phyloP scores from a whole-genome alignment of 2,113 vertebrate genomes.

The Caranx ignobilis region DNA sequence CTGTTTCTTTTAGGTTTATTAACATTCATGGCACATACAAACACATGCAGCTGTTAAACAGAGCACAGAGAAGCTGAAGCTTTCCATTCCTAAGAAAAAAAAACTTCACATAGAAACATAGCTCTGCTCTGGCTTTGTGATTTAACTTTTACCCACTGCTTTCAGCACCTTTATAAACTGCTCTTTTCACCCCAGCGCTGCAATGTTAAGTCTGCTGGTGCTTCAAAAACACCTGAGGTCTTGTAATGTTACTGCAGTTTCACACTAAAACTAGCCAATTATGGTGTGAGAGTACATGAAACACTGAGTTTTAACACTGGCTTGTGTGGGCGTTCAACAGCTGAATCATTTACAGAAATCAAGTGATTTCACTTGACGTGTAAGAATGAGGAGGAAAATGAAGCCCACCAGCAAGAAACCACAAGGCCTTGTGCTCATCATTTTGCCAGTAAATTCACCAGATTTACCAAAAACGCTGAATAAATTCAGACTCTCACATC shows the following conservation, averaged over 20 bases:
- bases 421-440: constrained; percentile 22
- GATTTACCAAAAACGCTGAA: constrained; percentile 53
- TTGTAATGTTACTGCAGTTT: not conserved
- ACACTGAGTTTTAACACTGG: constrained; percentile 13
- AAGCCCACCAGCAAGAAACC: constrained; percentile 49
- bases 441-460: constrained; percentile 57
- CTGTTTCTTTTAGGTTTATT: not conserved
- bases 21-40: not conserved
- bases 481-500: constrained; percentile 56
- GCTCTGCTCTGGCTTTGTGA: not conserved
- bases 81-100: constrained; percentile 6
- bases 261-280: not conserved
- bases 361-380: constrained; percentile 24
- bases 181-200: not conserved
- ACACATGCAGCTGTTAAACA: constrained; percentile 26
- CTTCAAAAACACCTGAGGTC: not conserved
- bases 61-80: constrained; percentile 3
- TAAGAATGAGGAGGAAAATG: constrained; percentile 27
- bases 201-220: not conserved
- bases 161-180: not conserved
- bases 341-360: constrained; percentile 52
- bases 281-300: not conserved
- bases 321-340: constrained; percentile 23
- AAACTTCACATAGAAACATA: not conserved
- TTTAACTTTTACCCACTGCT: constrained; percentile 7